Evolutionary conservation across 92 coral and sea anemone species (phyloP), one percentile per base, ranked within the genome.

Genomic region (Porites lobata): DNA sequence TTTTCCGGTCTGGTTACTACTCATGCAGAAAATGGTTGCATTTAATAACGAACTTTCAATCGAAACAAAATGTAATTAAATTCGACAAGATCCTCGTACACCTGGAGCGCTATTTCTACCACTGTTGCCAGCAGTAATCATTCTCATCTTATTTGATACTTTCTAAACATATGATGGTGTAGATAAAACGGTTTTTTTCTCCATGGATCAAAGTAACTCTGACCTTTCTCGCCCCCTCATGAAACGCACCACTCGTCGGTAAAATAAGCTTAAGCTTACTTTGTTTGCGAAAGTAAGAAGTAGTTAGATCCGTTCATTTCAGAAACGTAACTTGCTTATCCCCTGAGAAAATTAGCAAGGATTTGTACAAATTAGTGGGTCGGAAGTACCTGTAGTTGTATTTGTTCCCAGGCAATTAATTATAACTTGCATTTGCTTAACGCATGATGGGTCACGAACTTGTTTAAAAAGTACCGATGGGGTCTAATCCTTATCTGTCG

Each of bases 341-440:
- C 43, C 47, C 47, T 10, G 71, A 12, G 12, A 66, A 47, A 21
- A 61, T 65, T n/a, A 14, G 14, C 15, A 50, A 19, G 38, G 32
- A 47, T 57, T 18, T 54, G 54, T 7, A 70, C 86, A 71, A 82
- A 82, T 82, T 68, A 71, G 17, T 70, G 50, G 8, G 22, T 82
- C 86, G 86, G 77, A 82, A 82, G 70, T 82, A 69, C 86, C 68
- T 53, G 77, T 14, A 43, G 43, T 53, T 81, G 29, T 81, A 84
- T 84, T 83, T 84, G 79, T 63, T 84, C 79, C 22, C 47, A 73
- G 50, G 62, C 73, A 84, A 84, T 83, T 72, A 83, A 72, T 70
- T 70, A 82, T 47, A 56, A 54, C 38, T 70, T 57, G 21, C 7
- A 64, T 47, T 63, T 73, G 22, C n/a, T 56, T 15, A 65, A 63